phyloP scores from a whole-genome alignment of 2,888 invertebrate species.

The Therioaphis trifolii region DNA sequence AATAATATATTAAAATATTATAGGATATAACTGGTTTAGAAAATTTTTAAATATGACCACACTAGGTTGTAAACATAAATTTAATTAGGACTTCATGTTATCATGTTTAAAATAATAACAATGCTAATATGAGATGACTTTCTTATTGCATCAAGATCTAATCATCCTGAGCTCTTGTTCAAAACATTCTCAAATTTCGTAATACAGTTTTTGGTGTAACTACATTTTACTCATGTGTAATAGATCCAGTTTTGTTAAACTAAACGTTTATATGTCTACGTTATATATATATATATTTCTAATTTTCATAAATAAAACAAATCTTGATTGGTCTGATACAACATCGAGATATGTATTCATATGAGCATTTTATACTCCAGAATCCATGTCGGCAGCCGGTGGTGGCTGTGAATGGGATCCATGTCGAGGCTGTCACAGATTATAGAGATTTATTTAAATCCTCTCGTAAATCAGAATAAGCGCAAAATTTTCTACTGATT shows the following conservation, averaged over 20 bases:
- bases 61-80: background rate
- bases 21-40: background rate
- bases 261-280: too few relatives aligned
- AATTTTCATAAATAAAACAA: background rate
- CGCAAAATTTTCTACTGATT: slow-evolving; percentile 37
- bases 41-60: background rate
- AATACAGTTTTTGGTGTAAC: too few relatives aligned
- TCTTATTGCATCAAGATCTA: too few relatives aligned
- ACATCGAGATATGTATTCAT: background rate
- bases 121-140: too few relatives aligned
- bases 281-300: too few relatives aligned
- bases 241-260: too few relatives aligned
- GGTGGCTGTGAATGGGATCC: background rate
- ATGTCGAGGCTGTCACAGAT: background rate
- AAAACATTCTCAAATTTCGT: too few relatives aligned
- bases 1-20: background rate
- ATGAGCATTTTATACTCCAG: background rate
- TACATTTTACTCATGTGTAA: too few relatives aligned
- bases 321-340: background rate
- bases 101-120: too few relatives aligned
- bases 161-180: too few relatives aligned
- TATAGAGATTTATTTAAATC: slow-evolving; percentile 42
- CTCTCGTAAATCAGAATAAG: slow-evolving; percentile 56
- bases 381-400: background rate
- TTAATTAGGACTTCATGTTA: too few relatives aligned